Conservation (phyloP, 1,140 invertebrate species). For the Bathynomus jamesi region DNA sequence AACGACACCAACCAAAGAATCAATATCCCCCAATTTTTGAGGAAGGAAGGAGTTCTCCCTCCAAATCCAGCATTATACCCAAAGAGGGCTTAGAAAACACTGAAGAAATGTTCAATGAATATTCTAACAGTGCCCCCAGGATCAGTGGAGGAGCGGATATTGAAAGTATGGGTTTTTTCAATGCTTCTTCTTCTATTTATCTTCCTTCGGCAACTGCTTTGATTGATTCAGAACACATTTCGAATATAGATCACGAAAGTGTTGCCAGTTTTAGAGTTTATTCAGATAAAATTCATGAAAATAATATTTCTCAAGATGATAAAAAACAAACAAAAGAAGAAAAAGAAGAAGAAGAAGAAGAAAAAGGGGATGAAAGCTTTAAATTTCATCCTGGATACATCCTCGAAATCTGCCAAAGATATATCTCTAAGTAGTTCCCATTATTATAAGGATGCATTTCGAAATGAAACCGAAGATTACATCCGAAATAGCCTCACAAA, state of each 20-base stretch:
- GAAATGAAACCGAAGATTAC: too few species aligned
- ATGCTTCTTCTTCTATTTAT: conserved; percentile 1
- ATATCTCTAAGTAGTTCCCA: too few species aligned
- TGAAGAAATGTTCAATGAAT: not conserved
- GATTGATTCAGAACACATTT: not conserved
- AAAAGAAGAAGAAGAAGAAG: too few species aligned
- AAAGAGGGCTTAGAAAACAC: not conserved
- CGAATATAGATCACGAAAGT: not conserved
- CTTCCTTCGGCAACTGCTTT: not conserved
- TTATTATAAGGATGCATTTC: too few species aligned
- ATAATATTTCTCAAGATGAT: too few species aligned
- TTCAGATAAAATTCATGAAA: too few species aligned
- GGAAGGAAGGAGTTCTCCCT: not conserved
- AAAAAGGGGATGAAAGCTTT: too few species aligned
- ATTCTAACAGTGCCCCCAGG: not conserved
- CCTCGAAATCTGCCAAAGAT: too few species aligned
- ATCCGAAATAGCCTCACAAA: too few species aligned
- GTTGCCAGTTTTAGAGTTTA: too few species aligned
- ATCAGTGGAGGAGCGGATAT: not conserved
- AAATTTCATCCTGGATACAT: too few species aligned
- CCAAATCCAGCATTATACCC: not conserved
- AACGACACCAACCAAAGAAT: not conserved
- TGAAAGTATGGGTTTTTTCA: not conserved
- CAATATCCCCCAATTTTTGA: not conserved
- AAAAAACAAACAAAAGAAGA: too few species aligned